phyloP scores from a whole-genome alignment of 2,113 vertebrate species.

The Clarias gariepinus region DNA sequence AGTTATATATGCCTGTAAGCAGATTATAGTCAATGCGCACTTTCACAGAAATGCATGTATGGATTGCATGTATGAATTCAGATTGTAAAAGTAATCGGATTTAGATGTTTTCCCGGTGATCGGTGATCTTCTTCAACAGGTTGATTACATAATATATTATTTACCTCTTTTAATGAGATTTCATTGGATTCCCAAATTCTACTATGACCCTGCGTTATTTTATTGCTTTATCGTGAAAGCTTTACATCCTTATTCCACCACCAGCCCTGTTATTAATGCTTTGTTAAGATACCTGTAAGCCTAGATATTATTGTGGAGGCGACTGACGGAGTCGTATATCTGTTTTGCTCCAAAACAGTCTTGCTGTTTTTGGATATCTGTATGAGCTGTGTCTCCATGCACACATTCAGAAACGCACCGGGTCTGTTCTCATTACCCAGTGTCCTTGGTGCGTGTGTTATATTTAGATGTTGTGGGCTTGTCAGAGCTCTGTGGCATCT shows the following conservation, averaged over 20 bases:
- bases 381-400: not conserved
- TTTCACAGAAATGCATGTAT: not conserved
- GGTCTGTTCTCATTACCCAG: constrained; percentile 47
- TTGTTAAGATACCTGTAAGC: not conserved
- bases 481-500: constrained; percentile 33
- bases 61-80: not conserved
- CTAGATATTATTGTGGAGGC: not conserved
- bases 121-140: not conserved
- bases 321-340: not conserved
- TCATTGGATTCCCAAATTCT: not conserved
- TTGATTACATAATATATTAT: not conserved
- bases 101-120: not conserved
- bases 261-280: not conserved
- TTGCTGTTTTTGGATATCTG: not conserved
- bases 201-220: not conserved
- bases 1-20: not conserved
- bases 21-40: not conserved
- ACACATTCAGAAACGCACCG: constrained; percentile 32
- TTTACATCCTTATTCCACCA: not conserved
- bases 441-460: constrained; percentile 51
- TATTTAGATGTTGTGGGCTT: constrained; percentile 53
- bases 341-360: not conserved
- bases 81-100: not conserved
- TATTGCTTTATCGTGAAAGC: not conserved
- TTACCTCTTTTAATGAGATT: not conserved